Evolutionary conservation across 2,113 vertebrate species (phyloP).

Genomic region (Sebastes schlegelii): DNA sequence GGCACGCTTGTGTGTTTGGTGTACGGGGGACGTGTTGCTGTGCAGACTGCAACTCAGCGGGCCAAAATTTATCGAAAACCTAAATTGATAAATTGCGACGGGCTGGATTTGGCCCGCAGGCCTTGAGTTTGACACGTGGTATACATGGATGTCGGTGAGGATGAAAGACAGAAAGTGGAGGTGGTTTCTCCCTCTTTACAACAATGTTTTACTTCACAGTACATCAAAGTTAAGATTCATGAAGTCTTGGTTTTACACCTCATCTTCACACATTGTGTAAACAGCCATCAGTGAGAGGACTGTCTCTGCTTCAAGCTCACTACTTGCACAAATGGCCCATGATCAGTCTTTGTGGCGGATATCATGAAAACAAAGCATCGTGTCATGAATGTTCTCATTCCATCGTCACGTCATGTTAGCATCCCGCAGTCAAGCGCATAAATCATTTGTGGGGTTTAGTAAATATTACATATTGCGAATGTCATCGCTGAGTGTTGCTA

Average conservation of each 20-base stretch:
- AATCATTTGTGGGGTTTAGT: conserved; percentile 62
- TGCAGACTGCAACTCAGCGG: too few species aligned
- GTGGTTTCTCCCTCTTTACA: not conserved
- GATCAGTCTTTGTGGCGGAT: conserved; percentile 28
- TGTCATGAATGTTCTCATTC: conserved; percentile 25
- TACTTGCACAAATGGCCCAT: conserved; percentile 14
- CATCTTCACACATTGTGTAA: conserved; percentile 15
- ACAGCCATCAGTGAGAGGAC: conserved; percentile 1
- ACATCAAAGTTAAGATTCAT: conserved; percentile 14
- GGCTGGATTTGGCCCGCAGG: too few species aligned
- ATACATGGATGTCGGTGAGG: not conserved
- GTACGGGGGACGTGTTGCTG: too few species aligned
- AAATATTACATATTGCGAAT: conserved; percentile 50
- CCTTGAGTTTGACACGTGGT: too few species aligned
- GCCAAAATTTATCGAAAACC: too few species aligned
- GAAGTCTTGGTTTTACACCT: conserved; percentile 11
- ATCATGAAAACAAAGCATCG: conserved; percentile 28
- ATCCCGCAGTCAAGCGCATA: conserved; percentile 51
- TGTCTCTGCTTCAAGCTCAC: not conserved
- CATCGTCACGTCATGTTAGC: conserved; percentile 53
- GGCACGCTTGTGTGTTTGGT: too few species aligned
- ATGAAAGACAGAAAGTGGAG: not conserved
- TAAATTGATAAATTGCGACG: too few species aligned
- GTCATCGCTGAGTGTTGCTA: conserved; percentile 30
- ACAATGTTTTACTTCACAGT: not conserved